phyloP scores from a whole-genome alignment of 2,113 vertebrate species.

The Rhombomys opimus region DNA sequence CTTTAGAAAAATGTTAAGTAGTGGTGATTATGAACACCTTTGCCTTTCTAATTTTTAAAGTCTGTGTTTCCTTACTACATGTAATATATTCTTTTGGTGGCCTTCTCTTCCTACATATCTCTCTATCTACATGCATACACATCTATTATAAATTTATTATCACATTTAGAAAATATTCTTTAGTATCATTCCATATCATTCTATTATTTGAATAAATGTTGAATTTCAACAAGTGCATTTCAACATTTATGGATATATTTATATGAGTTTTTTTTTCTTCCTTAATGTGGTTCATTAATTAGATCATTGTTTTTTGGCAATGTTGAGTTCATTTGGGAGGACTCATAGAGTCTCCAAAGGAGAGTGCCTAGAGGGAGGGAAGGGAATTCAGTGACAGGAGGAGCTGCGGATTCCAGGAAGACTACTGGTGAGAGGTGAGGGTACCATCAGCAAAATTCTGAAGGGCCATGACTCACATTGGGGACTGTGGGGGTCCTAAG shows the following conservation, averaged over 20 bases:
- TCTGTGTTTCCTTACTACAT: background rate
- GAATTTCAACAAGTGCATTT: slow-evolving; percentile 8
- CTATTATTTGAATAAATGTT: background rate
- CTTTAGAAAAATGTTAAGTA: slow-evolving; percentile 21
- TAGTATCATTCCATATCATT: background rate
- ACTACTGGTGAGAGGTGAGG: background rate
- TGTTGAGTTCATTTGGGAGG: slow-evolving; percentile 9
- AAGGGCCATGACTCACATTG: background rate
- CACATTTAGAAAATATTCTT: slow-evolving; percentile 24
- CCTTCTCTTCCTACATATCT: background rate
- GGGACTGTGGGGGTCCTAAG: background rate
- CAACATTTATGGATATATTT: background rate
- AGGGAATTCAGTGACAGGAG: background rate
- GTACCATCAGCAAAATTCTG: background rate
- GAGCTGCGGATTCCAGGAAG: background rate
- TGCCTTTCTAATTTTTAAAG: slow-evolving; percentile 50
- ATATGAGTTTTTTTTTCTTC: slow-evolving; percentile 16
- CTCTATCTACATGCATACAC: background rate
- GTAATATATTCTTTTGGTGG: background rate
- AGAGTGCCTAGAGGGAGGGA: background rate
- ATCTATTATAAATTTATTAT: slow-evolving; percentile 13
- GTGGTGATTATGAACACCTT: background rate
- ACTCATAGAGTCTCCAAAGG: background rate
- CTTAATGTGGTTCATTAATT: slow-evolving; percentile 20
- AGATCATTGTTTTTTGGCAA: slow-evolving; percentile 24